Percentiles rank a stretch among this genome's conserved stretches.
These are phyloP conservation scores for Drosophila chauvacae DNA, from an alignment of 1,140 invertebrate genomes.

Conservation along the genomic window DNA sequence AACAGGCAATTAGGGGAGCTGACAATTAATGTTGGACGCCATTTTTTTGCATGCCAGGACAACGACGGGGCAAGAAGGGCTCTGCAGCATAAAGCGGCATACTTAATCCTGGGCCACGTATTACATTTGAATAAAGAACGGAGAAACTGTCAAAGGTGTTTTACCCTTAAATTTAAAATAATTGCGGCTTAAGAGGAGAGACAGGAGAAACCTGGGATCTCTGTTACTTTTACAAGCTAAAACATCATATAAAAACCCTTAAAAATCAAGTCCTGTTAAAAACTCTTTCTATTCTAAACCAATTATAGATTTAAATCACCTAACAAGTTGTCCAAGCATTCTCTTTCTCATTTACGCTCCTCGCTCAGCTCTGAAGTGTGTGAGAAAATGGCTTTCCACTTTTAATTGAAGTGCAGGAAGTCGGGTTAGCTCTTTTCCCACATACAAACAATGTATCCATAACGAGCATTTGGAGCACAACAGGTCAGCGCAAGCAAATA, in stretches of 20 bases:
- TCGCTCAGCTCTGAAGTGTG: slow-evolving; percentile 22
- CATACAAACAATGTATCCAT: slow-evolving; percentile 38
- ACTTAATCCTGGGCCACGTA: background rate
- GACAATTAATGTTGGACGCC: slow-evolving; percentile 49
- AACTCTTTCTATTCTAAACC: background rate
- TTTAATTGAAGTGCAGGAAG: slow-evolving; percentile 54
- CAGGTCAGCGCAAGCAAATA: slow-evolving; percentile 47
- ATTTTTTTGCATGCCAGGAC: slow-evolving; percentile 13
- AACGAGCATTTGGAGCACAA: slow-evolving; percentile 41
- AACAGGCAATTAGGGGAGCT: slow-evolving; percentile 52
- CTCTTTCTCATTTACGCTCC: background rate
- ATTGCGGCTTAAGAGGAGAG: background rate
- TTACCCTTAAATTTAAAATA: background rate
- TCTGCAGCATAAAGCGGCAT: background rate
- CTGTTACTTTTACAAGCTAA: background rate
- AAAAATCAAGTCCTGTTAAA: background rate
- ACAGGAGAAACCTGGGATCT: background rate
- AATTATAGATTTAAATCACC: slow-evolving; percentile 2
- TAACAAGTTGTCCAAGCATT: background rate
- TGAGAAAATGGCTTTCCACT: slow-evolving; percentile 48
- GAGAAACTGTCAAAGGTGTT: background rate
- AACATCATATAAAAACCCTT: background rate
- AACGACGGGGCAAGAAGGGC: background rate
- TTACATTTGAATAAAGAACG: background rate
- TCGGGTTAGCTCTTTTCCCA: slow-evolving; percentile 1